A percentile compares a stretch with the other conserved stretches of the same genome.
Evolutionary conservation across 1,140 invertebrate species (phyloP).

Genomic region (Plutomurus gul): DNA sequence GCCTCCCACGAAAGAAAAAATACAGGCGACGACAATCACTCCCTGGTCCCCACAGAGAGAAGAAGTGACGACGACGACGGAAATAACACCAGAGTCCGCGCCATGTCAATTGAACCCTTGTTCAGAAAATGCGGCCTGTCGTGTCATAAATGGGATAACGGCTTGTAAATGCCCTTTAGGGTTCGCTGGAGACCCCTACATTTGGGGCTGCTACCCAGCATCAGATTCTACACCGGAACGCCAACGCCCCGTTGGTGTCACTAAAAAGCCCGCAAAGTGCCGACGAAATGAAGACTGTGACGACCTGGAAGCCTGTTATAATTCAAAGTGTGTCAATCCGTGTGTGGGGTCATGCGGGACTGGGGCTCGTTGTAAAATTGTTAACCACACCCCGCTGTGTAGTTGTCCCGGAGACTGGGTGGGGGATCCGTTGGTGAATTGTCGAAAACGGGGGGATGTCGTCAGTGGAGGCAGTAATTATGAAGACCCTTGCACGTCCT

Average conservation of each 20-base stretch:
- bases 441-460: constrained; percentile 37
- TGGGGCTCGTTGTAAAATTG: constrained; percentile 56
- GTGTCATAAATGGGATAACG: constrained; percentile 50
- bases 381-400: constrained; percentile 56
- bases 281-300: constrained; percentile 68
- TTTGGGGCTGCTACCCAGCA: neutral
- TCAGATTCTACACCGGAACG: too few species aligned
- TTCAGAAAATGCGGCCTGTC: constrained; percentile 56
- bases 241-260: too few species aligned
- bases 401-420: constrained; percentile 56
- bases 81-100: too few species aligned
- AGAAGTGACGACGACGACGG: neutral
- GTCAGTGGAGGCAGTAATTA: neutral
- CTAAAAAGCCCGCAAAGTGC: constrained; percentile 60
- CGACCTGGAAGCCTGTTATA: constrained; percentile 52
- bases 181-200: neutral
- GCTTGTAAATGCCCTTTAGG: neutral
- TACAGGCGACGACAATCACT: neutral
- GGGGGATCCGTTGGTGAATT: constrained; percentile 56
- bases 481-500: constrained; percentile 69
- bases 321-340: constrained; percentile 58
- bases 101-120: constrained; percentile 57
- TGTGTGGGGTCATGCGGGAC: constrained; percentile 43
- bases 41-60: constrained; percentile 69
- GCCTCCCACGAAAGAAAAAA: neutral